These are phyloP conservation scores for Sander vitreus DNA, from an alignment of 2,113 vertebrate genomes.

Conservation along the genomic window DNA sequence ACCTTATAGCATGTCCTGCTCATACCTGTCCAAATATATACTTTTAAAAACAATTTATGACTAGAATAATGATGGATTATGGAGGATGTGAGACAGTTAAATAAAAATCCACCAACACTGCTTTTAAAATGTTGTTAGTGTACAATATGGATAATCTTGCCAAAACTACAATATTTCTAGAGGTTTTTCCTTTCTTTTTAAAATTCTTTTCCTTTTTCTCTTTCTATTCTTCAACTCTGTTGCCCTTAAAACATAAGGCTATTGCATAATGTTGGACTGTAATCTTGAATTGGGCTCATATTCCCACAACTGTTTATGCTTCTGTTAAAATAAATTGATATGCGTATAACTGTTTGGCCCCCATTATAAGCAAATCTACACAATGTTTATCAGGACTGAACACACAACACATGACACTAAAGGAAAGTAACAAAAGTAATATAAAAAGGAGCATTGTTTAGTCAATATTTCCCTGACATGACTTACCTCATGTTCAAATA, in stretches of 20 bases:
- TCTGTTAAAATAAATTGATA: neutral
- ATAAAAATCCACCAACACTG: neutral
- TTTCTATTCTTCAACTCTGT: neutral
- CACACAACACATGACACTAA: neutral
- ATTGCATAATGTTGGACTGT: neutral
- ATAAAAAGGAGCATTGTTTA: neutral
- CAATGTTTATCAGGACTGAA: neutral
- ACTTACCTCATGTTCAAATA: neutral
- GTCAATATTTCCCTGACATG: neutral
- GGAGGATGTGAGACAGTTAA: neutral
- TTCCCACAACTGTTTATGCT: neutral
- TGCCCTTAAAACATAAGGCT: neutral
- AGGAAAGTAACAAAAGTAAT: neutral
- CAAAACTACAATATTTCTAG: neutral
- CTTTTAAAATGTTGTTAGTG: neutral
- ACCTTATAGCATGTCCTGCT: neutral
- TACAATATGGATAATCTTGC: neutral
- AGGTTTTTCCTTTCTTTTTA: neutral
- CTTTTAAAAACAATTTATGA: neutral
- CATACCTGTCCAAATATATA: neutral
- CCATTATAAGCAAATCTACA: neutral
- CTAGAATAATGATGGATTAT: neutral
- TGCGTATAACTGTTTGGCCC: neutral
- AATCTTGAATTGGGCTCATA: neutral
- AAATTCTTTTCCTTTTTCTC: neutral